phyloP scores from a whole-genome alignment of 2,888 invertebrate species.

The Alitta virens region DNA sequence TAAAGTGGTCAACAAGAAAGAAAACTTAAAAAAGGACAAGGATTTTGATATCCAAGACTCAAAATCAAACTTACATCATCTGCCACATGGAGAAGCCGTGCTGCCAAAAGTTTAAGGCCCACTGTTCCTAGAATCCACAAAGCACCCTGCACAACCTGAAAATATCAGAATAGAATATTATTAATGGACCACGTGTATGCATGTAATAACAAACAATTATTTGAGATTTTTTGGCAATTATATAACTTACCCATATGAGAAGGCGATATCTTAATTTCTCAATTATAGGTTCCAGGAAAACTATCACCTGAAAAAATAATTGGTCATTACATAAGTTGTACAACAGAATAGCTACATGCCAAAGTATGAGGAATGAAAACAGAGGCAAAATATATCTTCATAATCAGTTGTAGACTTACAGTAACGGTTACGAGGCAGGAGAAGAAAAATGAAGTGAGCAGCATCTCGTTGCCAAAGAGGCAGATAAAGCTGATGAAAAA shows the following conservation, averaged over 20 bases:
- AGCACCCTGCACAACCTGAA: conserved; percentile 46
- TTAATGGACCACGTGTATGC: neutral
- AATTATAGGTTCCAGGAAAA: conserved; percentile 40
- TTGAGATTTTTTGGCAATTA: too few species aligned
- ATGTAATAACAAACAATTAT: too few species aligned
- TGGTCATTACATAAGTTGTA: too few species aligned
- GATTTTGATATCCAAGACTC: too few species aligned
- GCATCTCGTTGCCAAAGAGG: conserved; percentile 64
- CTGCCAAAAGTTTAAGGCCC: conserved; percentile 51
- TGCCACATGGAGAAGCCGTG: conserved; percentile 47
- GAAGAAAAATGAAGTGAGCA: conserved; percentile 61
- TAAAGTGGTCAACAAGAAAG: too few species aligned
- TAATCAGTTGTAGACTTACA: conserved; percentile 44
- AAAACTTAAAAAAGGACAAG: too few species aligned
- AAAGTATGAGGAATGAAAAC: too few species aligned
- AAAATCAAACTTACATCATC: conserved; percentile 56
- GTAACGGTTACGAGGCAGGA: conserved; percentile 54
- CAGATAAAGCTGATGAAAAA: conserved; percentile 57
- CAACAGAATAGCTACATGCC: too few species aligned
- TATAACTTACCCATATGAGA: conserved; percentile 44
- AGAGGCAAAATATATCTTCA: too few species aligned
- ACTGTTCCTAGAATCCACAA: conserved; percentile 49
- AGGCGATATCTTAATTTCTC: conserved; percentile 36
- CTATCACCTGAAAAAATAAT: conserved; percentile 41
- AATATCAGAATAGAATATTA: neutral